phyloP scores from a whole-genome alignment of 35 echinoderm and acorn worm species.

The Chiridota heheva region DNA sequence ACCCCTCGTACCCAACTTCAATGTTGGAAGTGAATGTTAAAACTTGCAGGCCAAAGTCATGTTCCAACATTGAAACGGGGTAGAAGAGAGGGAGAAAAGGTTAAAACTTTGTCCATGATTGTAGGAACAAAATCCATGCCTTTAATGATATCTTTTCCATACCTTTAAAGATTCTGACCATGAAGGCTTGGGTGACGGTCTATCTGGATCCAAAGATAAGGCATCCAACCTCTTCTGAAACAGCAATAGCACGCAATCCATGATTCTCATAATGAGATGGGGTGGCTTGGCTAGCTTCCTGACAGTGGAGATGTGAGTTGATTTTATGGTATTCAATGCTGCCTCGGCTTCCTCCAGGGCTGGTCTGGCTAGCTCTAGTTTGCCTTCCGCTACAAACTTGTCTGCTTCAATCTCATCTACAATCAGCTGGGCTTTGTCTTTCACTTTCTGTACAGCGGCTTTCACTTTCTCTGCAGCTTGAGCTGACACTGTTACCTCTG shows the following conservation, averaged over 20 bases:
- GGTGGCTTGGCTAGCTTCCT: slow-evolving; percentile 95
- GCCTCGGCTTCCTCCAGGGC: slow-evolving; percentile 89
- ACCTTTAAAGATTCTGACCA: slow-evolving; percentile 97
- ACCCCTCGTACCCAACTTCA: too few relatives aligned
- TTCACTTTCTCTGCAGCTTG: slow-evolving; percentile 96
- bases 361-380: slow-evolving; percentile 91
- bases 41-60: too few relatives aligned
- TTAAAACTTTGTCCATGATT: too few relatives aligned
- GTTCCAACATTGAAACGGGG: too few relatives aligned
- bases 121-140: too few relatives aligned
- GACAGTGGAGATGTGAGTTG: slow-evolving; percentile 95
- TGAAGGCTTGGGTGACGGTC: slow-evolving; percentile 80
- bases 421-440: slow-evolving; percentile 95
- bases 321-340: slow-evolving; percentile 95
- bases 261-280: slow-evolving; percentile 99
- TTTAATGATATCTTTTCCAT: too few relatives aligned
- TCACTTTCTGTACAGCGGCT: slow-evolving; percentile 84
- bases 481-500: slow-evolving; percentile 95
- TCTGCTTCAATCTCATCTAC: slow-evolving; percentile 95
- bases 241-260: slow-evolving; percentile 85
- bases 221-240: slow-evolving; percentile 79
- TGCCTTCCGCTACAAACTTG: slow-evolving; percentile 72
- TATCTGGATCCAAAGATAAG: slow-evolving; percentile 65
- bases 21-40: too few relatives aligned
- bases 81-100: too few relatives aligned